phyloP scores from a whole-genome alignment of 2,797 vertebrate genomes.

The Pteropus rufus region DNA sequence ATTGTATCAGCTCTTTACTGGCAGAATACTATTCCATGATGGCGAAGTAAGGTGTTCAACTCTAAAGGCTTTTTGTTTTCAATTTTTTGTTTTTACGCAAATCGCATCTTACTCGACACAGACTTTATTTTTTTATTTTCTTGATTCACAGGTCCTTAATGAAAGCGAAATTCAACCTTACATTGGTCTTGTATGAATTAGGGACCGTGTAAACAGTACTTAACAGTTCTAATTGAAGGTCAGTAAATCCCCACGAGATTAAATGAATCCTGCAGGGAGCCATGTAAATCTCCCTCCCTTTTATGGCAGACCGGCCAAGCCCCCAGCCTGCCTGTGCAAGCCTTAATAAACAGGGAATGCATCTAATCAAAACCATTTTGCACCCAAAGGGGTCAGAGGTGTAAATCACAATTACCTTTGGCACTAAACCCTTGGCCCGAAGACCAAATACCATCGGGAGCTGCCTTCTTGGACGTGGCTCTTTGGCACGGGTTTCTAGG shows the following conservation, averaged over 20 bases:
- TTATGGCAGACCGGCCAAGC: conserved; percentile 76
- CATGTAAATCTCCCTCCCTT: conserved; percentile 85
- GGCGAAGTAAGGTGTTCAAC: conserved; percentile 20
- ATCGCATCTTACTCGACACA: conserved; percentile 42
- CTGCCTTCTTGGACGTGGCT: conserved; percentile 69
- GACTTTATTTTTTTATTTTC: conserved; percentile 54
- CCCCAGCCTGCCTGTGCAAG: conserved; percentile 76
- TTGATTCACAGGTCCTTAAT: conserved; percentile 75
- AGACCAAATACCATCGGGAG: conserved; percentile 76
- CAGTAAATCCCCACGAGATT: conserved; percentile 88
- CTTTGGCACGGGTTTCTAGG: conserved; percentile 64
- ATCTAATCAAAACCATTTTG: conserved; percentile 89
- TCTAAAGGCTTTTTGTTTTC: conserved; percentile 36
- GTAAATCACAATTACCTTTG: conserved; percentile 86
- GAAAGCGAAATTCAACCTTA: conserved; percentile 81
- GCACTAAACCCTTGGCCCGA: conserved; percentile 82
- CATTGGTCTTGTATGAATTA: conserved; percentile 83
- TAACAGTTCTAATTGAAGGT: conserved; percentile 88
- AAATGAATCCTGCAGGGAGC: conserved; percentile 84
- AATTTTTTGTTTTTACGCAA: not conserved
- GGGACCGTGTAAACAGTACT: conserved; percentile 85
- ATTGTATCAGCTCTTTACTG: not conserved
- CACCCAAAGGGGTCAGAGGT: conserved; percentile 82
- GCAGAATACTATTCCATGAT: not conserved
- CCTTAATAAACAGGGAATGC: conserved; percentile 86